Percentiles rank a stretch among this genome's conserved stretches.
These are phyloP conservation scores for Formicarius rufipectus DNA, from an alignment of 2,113 vertebrate species.

Conservation along the genomic window DNA sequence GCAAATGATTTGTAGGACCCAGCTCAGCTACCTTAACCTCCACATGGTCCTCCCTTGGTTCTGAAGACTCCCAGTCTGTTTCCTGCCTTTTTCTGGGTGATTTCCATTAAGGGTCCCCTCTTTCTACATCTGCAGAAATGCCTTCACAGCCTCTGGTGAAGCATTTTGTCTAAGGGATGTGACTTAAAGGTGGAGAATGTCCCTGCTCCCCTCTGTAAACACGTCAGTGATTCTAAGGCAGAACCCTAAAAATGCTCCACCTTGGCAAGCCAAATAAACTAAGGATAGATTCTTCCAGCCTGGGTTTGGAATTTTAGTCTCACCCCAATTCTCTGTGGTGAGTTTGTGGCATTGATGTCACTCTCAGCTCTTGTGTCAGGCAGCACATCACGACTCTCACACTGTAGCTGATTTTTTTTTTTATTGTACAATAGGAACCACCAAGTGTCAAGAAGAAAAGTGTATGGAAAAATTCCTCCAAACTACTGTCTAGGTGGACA, in stretches of 20 bases:
- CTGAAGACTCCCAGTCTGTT: neutral
- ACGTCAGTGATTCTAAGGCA: neutral
- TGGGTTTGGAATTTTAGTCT: neutral
- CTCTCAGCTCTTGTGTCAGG: neutral
- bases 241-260: neutral
- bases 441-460: neutral
- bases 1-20: neutral
- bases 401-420: neutral
- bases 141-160: neutral
- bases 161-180: accelerated
- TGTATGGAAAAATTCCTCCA: neutral
- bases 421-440: accelerated
- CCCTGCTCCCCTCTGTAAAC: neutral
- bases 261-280: neutral
- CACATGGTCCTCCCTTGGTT: neutral
- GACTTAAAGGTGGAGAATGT: neutral
- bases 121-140: neutral
- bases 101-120: neutral
- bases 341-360: neutral
- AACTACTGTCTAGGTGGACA: neutral
- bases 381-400: accelerated
- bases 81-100: neutral
- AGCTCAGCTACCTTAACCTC: neutral
- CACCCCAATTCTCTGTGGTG: neutral
- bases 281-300: accelerated